phyloP scores from a whole-genome alignment of 1,140 invertebrate genomes.

The Polypedilum pembai region DNA sequence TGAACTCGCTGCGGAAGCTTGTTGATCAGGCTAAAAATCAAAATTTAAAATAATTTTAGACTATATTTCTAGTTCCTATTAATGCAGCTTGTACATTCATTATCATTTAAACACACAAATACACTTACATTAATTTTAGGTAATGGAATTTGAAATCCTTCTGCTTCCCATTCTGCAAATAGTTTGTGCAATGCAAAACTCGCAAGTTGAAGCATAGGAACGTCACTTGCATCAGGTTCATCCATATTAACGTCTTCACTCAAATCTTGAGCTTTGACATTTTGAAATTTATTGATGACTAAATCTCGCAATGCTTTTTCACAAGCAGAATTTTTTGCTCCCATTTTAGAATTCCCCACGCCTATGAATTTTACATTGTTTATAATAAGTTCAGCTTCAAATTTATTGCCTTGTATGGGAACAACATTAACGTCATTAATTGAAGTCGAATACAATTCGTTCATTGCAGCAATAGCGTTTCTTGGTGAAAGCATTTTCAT shows the following conservation, averaged over 20 bases:
- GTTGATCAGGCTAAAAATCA: conserved; percentile 34
- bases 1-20: conserved; percentile 31
- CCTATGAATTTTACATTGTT: conserved; percentile 41
- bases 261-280: conserved; percentile 40
- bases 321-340: conserved; percentile 56
- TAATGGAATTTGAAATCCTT: conserved; percentile 57
- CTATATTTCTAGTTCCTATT: no score
- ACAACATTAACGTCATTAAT: conserved; percentile 42
- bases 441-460: conserved; percentile 60
- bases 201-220: conserved; percentile 67
- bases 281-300: conserved; percentile 58
- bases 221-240: conserved; percentile 43
- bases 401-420: conserved; percentile 37
- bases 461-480: conserved; percentile 78
- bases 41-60: no score
- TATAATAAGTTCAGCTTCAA: conserved; percentile 39
- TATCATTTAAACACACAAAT: no score
- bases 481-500: conserved; percentile 65
- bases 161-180: conserved; percentile 65
- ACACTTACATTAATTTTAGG: conserved; percentile 40
- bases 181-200: conserved; percentile 68
- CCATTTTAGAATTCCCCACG: conserved; percentile 46
- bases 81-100: no score
- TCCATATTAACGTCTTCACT: conserved; percentile 34
- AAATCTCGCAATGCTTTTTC: conserved; percentile 64